Conservation (phyloP, 2,888 invertebrate genomes). For the Arge pagana region DNA sequence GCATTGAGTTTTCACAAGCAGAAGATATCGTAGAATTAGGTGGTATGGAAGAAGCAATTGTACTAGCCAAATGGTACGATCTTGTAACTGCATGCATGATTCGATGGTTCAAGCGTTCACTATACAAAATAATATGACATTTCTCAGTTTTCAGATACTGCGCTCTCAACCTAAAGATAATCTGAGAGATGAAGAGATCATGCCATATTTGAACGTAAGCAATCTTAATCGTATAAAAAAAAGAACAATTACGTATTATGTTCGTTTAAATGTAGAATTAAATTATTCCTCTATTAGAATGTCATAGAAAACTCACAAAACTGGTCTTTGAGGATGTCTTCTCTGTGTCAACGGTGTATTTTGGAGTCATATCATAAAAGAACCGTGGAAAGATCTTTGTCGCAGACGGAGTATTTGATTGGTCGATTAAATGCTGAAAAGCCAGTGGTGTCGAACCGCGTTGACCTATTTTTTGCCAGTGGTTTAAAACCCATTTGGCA, state of each 20-base stretch:
- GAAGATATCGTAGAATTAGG: slow-evolving; percentile 64
- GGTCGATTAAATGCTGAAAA: slow-evolving; percentile 60
- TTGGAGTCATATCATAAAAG: slow-evolving; percentile 79
- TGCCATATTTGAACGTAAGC: slow-evolving; percentile 70
- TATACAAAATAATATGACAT: not conserved
- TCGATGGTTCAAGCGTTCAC: slow-evolving; percentile 2
- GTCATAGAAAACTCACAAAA: slow-evolving; percentile 49
- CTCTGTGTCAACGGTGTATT: slow-evolving; percentile 75
- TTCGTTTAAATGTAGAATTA: slow-evolving; percentile 10
- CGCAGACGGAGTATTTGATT: slow-evolving; percentile 82
- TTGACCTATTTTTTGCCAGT: slow-evolving; percentile 71
- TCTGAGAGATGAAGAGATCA: slow-evolving; percentile 79
- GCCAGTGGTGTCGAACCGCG: slow-evolving; percentile 58
- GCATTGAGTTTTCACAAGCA: slow-evolving; percentile 71
- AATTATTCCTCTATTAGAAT: slow-evolving; percentile 47
- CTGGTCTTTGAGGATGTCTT: slow-evolving; percentile 77
- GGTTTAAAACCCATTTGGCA: slow-evolving; percentile 77
- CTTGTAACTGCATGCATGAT: slow-evolving; percentile 5
- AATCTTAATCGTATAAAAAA: not conserved
- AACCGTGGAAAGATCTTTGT: slow-evolving; percentile 85
- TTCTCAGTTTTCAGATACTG: slow-evolving; percentile 73
- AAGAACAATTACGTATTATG: too few species aligned
- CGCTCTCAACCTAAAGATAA: slow-evolving; percentile 80
- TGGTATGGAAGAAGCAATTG: slow-evolving; percentile 76
- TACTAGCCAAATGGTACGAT: slow-evolving; percentile 76